Evolutionary conservation across 1,140 invertebrate species (phyloP).

Genomic region (Chrysomallon squamiferum): DNA sequence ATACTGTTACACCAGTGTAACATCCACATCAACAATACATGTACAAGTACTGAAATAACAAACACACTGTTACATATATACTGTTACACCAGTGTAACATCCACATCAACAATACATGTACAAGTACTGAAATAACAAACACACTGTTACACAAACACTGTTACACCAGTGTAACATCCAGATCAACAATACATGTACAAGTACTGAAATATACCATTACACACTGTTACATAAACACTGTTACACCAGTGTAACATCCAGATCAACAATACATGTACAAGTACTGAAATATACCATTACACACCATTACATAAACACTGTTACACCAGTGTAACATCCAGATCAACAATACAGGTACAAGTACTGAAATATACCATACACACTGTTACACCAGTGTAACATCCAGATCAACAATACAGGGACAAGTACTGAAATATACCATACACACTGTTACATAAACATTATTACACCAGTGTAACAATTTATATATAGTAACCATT

Average conservation of each 20-base stretch:
- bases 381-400: not conserved
- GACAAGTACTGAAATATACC: constrained; percentile 77
- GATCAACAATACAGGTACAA: constrained; percentile 89
- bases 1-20: not conserved
- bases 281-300: constrained; percentile 67
- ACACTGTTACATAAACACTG: not conserved
- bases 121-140: constrained; percentile 71
- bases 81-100: constrained; percentile 55
- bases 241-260: constrained; percentile 69
- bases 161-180: constrained; percentile 72
- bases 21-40: constrained; percentile 87
- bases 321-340: constrained; percentile 69
- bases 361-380: constrained; percentile 65
- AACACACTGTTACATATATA: not conserved
- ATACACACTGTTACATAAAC: not conserved
- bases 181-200: constrained; percentile 90
- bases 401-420: constrained; percentile 89
- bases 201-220: constrained; percentile 69
- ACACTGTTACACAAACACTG: not conserved
- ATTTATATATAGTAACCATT: too few relatives aligned
- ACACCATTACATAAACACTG: not conserved
- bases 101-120: constrained; percentile 90
- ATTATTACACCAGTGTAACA: constrained; percentile 56
- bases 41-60: constrained; percentile 77
- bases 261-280: constrained; percentile 89